A percentile compares a stretch with the other conserved stretches of the same genome.
Conservation (phyloP, 2,888 invertebrate species). For the Leistus spinibarbis region DNA sequence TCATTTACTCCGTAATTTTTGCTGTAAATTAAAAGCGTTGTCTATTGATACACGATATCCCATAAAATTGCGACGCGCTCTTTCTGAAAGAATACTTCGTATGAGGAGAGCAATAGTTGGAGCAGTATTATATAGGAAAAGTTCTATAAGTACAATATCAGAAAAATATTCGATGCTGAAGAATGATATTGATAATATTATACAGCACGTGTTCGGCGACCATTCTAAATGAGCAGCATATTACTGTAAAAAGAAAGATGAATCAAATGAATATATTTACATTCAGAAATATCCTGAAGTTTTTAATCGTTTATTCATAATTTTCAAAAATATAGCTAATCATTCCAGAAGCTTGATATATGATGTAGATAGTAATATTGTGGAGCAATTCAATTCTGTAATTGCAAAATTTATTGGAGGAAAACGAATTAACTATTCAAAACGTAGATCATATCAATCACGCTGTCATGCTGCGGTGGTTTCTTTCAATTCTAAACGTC, state of each 20-base stretch:
- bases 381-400: not conserved
- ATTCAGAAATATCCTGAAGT: not conserved
- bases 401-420: not conserved
- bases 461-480: too few species aligned
- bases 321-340: not conserved
- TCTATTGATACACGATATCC: not conserved
- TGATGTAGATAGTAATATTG: not conserved
- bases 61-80: not conserved
- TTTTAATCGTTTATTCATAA: not conserved
- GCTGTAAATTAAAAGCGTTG: not conserved
- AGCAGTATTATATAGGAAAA: not conserved
- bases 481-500: not conserved
- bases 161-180: not conserved
- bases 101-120: not conserved
- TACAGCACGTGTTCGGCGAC: conserved; percentile 10
- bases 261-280: not conserved
- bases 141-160: not conserved
- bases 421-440: not conserved
- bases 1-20: conserved; percentile 6
- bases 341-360: not conserved
- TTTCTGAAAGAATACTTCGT: not conserved
- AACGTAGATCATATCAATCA: not conserved
- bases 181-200: conserved; percentile 15
- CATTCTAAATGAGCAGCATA: not conserved
- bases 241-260: conserved; percentile 5